Conservation (phyloP, 2,113 vertebrate genomes). For the Corvus cornix region DNA sequence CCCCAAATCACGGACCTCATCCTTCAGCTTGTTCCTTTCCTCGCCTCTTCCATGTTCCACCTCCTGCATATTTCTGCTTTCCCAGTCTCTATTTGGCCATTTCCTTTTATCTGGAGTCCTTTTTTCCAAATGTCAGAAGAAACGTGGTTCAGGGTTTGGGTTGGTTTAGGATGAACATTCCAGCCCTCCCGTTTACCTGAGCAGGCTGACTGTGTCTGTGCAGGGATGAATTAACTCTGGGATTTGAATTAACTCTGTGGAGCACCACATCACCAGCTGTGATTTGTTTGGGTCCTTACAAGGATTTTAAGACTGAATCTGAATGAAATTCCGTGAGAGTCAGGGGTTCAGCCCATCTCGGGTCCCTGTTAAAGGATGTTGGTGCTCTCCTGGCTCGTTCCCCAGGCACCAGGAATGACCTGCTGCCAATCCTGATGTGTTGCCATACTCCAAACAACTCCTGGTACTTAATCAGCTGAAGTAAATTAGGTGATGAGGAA, state of each 20-base stretch:
- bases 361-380: background rate
- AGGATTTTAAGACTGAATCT: background rate
- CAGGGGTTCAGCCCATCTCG: background rate
- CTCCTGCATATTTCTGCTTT: background rate
- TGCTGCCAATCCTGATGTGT: background rate
- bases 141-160: background rate
- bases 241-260: too few relatives aligned
- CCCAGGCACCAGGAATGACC: background rate
- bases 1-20: background rate
- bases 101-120: background rate
- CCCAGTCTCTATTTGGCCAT: background rate
- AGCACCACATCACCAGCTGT: background rate
- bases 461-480: conserved; percentile 1
- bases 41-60: fast-evolving
- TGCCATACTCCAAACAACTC: background rate
- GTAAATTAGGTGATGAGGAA: conserved; percentile 33
- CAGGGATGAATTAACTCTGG: background rate
- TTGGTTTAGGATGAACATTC: background rate
- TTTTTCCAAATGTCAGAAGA: background rate
- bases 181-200: background rate
- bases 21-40: background rate
- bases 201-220: background rate
- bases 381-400: background rate
- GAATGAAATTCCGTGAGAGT: background rate
- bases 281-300: background rate